Evolutionary conservation across 2,113 vertebrate species (phyloP).

Genomic region (Sphaerodactylus townsendi): DNA sequence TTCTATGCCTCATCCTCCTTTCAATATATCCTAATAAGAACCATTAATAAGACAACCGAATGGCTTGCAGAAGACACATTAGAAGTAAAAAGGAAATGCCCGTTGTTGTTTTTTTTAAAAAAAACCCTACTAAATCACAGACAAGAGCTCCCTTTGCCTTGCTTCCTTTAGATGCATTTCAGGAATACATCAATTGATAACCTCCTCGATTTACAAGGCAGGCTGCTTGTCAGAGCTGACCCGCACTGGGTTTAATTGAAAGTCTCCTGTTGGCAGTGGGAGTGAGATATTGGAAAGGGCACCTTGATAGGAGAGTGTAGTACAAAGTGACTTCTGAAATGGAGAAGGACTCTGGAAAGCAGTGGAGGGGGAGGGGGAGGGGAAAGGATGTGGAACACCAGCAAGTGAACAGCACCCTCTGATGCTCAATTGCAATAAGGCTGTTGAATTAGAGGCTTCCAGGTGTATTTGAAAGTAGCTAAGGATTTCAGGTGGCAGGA

Average conservation of each 20-base stretch:
- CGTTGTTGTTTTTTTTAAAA: neutral
- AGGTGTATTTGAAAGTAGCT: neutral
- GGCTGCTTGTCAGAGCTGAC: slow-evolving; percentile 60
- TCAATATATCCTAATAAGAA: neutral
- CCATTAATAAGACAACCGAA: neutral
- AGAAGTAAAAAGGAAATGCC: neutral
- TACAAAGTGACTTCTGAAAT: neutral
- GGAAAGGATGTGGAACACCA: fast-evolving
- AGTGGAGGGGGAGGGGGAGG: too few relatives aligned
- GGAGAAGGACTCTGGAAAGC: neutral
- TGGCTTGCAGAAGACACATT: neutral
- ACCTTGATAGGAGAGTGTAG: slow-evolving; percentile 31
- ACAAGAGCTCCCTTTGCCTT: neutral
- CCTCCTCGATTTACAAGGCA: slow-evolving; percentile 33
- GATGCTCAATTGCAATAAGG: neutral
- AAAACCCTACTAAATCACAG: neutral
- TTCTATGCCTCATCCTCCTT: neutral
- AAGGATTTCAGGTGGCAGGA: too few relatives aligned
- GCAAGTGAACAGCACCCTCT: slow-evolving; percentile 22
- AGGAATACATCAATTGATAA: slow-evolving; percentile 42
- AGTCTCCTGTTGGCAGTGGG: neutral
- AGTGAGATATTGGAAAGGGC: slow-evolving; percentile 8
- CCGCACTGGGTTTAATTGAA: slow-evolving; percentile 53
- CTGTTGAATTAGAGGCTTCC: neutral
- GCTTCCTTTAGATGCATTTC: slow-evolving; percentile 43